Base-by-base conservation (phyloP, 92 coral and sea anemone genomes). In the Zoanthus sociatus region DNA sequence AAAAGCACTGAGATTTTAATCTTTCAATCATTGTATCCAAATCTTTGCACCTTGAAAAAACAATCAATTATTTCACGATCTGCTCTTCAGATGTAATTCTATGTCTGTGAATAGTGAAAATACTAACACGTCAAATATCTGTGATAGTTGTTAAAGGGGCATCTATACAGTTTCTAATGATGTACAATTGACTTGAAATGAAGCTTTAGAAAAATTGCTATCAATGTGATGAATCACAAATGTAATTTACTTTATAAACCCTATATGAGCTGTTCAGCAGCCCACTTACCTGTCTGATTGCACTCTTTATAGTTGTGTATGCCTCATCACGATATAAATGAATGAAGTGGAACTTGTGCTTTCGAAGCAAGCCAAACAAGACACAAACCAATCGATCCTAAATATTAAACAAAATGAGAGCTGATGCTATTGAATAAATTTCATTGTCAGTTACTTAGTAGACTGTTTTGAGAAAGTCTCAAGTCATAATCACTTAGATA, bases 301-400 rank as follows among this genome's bases (percentile, higher is more conserved):
- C 92, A 14, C 88, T 82, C 83, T 97, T 97, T 76, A 97, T 90
- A 5, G 98, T 93, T 2, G 98, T 84, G 77, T 92, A 97, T 7
- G 98, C 99, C 77, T 97, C 98, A 61, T 95, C 98, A 9, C 98
- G 93, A 79, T 97, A 97, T 14, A 93, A 84, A 86, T 97, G 98
- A 17, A 97, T 92, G 75, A 97, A 97, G 68, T 97, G 98, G 31
- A 95, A 93, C 92, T 97, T 97, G 89, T 92, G 99, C 78, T 97
- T 97, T 12, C 98, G 98, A 51, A 97, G 91, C 50, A 97, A 88
- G 30, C 99, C 99, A 93, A 97, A 97, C 90, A 97, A 75, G n/a
- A 97, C 98, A 31, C 98, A 95, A 32, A 95, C 93, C 67, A 97
- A 92, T 47, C 99, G 96, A 71, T 97, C 99, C 99, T 96, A 90